Evolutionary conservation across 2,888 invertebrate genomes (phyloP).

Genomic region (Pasiphila rectangulata): DNA sequence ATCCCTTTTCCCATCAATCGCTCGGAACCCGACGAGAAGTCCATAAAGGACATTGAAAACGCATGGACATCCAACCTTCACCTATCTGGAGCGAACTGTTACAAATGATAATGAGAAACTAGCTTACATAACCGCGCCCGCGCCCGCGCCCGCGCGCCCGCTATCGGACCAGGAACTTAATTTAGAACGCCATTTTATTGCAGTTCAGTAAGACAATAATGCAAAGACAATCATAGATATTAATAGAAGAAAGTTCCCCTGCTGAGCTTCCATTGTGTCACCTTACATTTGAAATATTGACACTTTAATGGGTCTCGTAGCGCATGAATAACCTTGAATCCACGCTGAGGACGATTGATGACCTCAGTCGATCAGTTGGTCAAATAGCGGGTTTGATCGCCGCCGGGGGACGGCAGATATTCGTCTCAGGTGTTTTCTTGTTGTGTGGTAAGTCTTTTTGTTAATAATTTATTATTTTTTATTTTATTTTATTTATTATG

Average conservation of each 20-base stretch:
- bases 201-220: background rate
- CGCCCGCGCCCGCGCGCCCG: background rate
- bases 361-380: too few relatives aligned
- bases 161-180: slow-evolving; percentile 17
- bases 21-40: too few relatives aligned
- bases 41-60: background rate
- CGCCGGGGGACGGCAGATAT: too few relatives aligned
- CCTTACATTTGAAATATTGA: background rate
- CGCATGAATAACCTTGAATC: too few relatives aligned
- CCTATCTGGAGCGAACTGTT: slow-evolving; percentile 16
- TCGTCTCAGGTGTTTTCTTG: too few relatives aligned
- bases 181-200: slow-evolving; percentile 1
- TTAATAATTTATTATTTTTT: too few relatives aligned
- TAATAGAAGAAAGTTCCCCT: background rate
- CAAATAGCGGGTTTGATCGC: too few relatives aligned
- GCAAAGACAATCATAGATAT: slow-evolving; percentile 1
- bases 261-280: background rate
- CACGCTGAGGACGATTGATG: too few relatives aligned
- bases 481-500: too few relatives aligned
- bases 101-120: slow-evolving; percentile 13
- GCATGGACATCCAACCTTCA: slow-evolving; percentile 15
- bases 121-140: slow-evolving; percentile 14
- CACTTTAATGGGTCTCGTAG: too few relatives aligned
- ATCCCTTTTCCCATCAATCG: too few relatives aligned
- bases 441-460: too few relatives aligned